phyloP scores from a whole-genome alignment of 2,113 vertebrate genomes.

The Plecturocebus donacophilus region DNA sequence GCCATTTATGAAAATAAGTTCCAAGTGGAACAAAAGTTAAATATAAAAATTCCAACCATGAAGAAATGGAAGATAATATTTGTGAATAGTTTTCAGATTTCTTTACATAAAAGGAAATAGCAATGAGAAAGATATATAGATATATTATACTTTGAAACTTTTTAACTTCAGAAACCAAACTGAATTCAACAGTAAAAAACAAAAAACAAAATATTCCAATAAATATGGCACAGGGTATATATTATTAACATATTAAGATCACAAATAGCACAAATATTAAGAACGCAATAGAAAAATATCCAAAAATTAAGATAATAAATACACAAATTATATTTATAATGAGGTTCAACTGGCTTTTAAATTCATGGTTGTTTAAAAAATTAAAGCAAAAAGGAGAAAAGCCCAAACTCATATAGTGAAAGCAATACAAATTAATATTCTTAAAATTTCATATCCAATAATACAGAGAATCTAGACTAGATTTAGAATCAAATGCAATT shows the following conservation, averaged over 20 bases:
- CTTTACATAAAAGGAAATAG: constrained; percentile 34
- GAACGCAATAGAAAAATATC: neutral
- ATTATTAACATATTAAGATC: neutral
- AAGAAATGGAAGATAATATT: constrained; percentile 44
- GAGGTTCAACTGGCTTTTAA: neutral
- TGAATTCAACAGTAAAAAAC: neutral
- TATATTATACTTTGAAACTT: neutral
- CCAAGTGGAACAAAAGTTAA: constrained; percentile 40
- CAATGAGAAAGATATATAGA: neutral
- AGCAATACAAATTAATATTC: neutral
- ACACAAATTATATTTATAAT: neutral
- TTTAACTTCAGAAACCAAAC: constrained; percentile 16
- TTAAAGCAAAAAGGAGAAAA: neutral
- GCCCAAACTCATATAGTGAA: neutral
- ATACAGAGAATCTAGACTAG: neutral
- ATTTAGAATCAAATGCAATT: neutral
- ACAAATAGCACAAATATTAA: neutral
- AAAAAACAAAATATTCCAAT: constrained; percentile 4
- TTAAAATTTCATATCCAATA: neutral
- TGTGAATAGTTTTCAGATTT: constrained; percentile 43
- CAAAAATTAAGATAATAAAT: too few species aligned
- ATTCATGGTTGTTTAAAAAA: neutral
- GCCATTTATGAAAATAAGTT: constrained; percentile 45
- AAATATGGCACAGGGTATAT: neutral
- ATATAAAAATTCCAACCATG: constrained; percentile 23